Conservation (phyloP, 2,113 vertebrate species). For the Myrmecobius fasciatus region DNA sequence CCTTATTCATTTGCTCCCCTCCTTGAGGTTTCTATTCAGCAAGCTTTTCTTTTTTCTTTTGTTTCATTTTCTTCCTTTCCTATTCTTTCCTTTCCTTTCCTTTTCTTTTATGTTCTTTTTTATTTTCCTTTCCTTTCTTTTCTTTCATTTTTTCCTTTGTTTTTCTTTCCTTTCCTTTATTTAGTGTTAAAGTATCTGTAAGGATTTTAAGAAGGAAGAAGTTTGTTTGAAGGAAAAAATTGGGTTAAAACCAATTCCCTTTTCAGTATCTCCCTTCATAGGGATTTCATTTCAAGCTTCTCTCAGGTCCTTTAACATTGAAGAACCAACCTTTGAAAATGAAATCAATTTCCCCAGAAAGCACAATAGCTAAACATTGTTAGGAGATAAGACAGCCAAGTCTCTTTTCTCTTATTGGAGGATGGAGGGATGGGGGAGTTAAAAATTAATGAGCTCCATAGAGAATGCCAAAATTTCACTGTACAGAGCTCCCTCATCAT, state of each 20-base stretch:
- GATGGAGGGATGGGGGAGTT: background rate
- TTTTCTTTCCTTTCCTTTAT: background rate
- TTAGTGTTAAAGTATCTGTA: background rate
- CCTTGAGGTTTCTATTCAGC: background rate
- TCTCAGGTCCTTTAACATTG: background rate
- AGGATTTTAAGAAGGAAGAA: background rate
- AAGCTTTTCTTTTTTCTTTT: background rate
- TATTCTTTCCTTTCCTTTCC: too few relatives aligned
- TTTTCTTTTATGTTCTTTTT: too few relatives aligned
- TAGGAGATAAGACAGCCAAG: background rate
- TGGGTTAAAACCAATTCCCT: background rate
- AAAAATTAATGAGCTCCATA: constrained; percentile 18
- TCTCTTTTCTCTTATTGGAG: background rate
- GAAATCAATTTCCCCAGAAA: constrained; percentile 35
- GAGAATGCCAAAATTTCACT: background rate
- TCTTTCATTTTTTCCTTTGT: background rate
- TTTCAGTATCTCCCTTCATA: background rate
- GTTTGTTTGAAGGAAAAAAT: background rate
- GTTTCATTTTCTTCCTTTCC: too few relatives aligned
- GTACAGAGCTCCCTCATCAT: background rate
- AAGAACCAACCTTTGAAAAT: background rate
- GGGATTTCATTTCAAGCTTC: background rate
- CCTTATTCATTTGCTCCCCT: background rate
- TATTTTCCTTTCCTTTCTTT: background rate
- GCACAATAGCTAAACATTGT: background rate